Conservation (phyloP, 2,797 vertebrate species). For the Craterocephalus amniculus region DNA sequence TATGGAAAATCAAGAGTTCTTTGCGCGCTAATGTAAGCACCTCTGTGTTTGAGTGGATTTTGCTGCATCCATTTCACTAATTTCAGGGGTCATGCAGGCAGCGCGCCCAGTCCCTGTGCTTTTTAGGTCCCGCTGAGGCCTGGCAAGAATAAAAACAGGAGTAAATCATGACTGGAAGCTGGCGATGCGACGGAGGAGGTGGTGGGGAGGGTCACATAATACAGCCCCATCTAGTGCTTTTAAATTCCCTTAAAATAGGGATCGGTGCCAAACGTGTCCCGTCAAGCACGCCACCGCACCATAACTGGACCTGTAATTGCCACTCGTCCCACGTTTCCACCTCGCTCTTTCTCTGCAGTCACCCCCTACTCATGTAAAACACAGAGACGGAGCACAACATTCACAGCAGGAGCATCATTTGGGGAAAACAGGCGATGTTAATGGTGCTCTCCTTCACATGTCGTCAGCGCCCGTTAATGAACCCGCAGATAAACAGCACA, state of each 20-base stretch:
- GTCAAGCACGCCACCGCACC: slow-evolving; percentile 55
- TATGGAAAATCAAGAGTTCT: slow-evolving; percentile 35
- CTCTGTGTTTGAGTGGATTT: slow-evolving; percentile 26
- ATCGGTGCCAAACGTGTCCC: slow-evolving; percentile 64
- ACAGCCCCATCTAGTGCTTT: slow-evolving; percentile 70
- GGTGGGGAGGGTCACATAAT: slow-evolving; percentile 59
- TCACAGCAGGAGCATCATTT: slow-evolving; percentile 38
- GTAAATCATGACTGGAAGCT: slow-evolving; percentile 61
- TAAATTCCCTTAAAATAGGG: slow-evolving; percentile 73
- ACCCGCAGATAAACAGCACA: slow-evolving; percentile 49
- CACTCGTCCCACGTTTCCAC: slow-evolving; percentile 50
- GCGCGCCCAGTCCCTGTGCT: slow-evolving; percentile 62
- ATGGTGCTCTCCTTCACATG: slow-evolving; percentile 57
- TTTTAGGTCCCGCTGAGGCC: slow-evolving; percentile 63
- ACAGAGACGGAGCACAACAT: slow-evolving; percentile 29
- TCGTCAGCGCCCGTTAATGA: slow-evolving; percentile 58
- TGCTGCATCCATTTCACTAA: slow-evolving; percentile 70
- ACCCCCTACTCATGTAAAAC: slow-evolving; percentile 54
- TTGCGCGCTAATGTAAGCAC: slow-evolving; percentile 8
- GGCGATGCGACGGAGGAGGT: slow-evolving; percentile 35
- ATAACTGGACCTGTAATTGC: slow-evolving; percentile 74
- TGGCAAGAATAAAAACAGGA: slow-evolving; percentile 64
- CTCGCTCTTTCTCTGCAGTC: slow-evolving; percentile 27
- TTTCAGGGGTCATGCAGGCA: slow-evolving; percentile 74
- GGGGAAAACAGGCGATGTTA: slow-evolving; percentile 55